Base-by-base conservation (phyloP, 2,888 invertebrate species). In the Trichacis sp. region DNA sequence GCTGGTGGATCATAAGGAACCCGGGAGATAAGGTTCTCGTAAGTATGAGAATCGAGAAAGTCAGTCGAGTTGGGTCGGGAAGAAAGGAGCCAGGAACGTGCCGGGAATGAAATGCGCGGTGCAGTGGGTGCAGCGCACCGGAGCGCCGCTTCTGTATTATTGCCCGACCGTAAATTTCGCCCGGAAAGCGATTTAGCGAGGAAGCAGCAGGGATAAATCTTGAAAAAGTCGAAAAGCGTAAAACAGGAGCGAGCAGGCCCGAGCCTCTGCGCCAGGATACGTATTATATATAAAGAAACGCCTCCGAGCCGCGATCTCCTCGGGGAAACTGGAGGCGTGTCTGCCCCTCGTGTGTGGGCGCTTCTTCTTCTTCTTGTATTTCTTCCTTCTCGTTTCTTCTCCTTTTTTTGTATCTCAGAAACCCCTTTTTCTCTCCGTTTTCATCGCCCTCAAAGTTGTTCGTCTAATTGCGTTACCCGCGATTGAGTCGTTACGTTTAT, bases 161-260 rank as follows among this genome's bases (percentile, higher is more conserved):
- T 81, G 79, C 82, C 73, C 78, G 78, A 77, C 77, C 82, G 82
- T 84, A 83, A 83, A 84, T 84, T 83, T 79, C 74, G 73, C 72
- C 80, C 78, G 81, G 82, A 82, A 83, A 81, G 79, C 83, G 83
- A 84, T 84, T 84, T 83, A 84, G 80, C 83, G 78, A 81, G 81
- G 79, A 82, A 82, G 80, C 80, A 75, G 73, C 75, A 75, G 75
- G 79, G 79, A 84, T 84, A 84, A 84, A 84, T 84, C 83, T 81
- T 78, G 78, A 76, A 80, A 77, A 81, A 82, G 82, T 84, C 83
- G 83, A 84, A 83, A 83, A 79, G 83, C 83, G 83, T 83, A 78
- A 80, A 79, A 79, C 78, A 73, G 75, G 64, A 60, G 66, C 68
- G 57, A 63, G 62, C 58, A 53, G 66, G 59, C 60, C 63, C 52